phyloP scores from a whole-genome alignment of 2,888 invertebrate species.

The Phragmatobia fuliginosa region DNA sequence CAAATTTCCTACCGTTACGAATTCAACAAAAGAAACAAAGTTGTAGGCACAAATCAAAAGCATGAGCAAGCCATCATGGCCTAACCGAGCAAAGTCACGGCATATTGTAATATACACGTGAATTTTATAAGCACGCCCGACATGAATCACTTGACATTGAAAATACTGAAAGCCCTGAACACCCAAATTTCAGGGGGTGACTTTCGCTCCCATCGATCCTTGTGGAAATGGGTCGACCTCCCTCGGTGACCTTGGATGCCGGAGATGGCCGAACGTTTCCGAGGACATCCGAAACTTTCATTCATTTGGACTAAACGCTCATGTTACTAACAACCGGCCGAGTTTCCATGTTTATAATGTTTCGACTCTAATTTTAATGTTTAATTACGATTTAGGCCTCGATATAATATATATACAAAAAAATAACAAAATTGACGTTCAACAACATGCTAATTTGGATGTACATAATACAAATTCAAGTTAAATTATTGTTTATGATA shows the following conservation, averaged over 20 bases:
- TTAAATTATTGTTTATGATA: background rate
- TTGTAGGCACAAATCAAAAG: constrained; percentile 47
- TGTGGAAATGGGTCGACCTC: constrained; percentile 77
- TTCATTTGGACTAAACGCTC: constrained; percentile 71
- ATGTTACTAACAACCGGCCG: constrained; percentile 52
- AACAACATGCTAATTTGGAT: background rate
- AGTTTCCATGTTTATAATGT: constrained; percentile 48
- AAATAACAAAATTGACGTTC: background rate
- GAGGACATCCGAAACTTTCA: constrained; percentile 74
- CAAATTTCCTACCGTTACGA: constrained; percentile 25
- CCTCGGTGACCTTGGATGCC: constrained; percentile 73
- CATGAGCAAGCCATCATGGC: constrained; percentile 35
- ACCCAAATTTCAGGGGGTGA: constrained; percentile 68
- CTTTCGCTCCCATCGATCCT: constrained; percentile 83
- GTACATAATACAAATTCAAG: background rate
- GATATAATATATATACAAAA: constrained; percentile 16
- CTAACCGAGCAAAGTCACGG: constrained; percentile 71
- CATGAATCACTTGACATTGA: constrained; percentile 85
- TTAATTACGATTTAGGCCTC: constrained; percentile 51
- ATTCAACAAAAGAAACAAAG: constrained; percentile 22
- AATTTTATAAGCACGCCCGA: constrained; percentile 58
- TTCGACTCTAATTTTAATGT: constrained; percentile 56
- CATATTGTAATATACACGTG: constrained; percentile 70
- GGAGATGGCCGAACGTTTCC: constrained; percentile 70
- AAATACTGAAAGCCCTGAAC: constrained; percentile 70